These are phyloP conservation scores for Accipiter virgatus DNA, from an alignment of 2,113 vertebrate genomes.

Conservation along the genomic window DNA sequence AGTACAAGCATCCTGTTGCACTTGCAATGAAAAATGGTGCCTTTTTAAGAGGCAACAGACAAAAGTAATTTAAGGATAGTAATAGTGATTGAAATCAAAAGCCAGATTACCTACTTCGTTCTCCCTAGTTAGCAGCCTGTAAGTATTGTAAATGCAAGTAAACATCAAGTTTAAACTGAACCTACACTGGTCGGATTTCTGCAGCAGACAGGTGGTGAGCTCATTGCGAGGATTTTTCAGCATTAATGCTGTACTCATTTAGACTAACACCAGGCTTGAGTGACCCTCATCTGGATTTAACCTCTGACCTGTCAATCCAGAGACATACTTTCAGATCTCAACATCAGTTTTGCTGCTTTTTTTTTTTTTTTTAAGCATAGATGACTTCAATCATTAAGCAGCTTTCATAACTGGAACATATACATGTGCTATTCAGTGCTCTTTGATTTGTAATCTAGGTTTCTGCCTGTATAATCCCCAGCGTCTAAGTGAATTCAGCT, in stretches of 20 bases:
- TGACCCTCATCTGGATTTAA: slow-evolving; percentile 66
- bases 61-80: neutral
- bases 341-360: neutral
- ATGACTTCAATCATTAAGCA: slow-evolving; percentile 53
- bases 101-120: neutral
- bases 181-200: slow-evolving; percentile 2
- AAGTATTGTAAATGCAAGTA: neutral
- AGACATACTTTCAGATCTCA: slow-evolving; percentile 17
- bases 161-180: slow-evolving; percentile 1
- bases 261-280: slow-evolving; percentile 50
- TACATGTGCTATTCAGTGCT: neutral
- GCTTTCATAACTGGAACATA: slow-evolving; percentile 41
- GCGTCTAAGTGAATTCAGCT: neutral
- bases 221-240: slow-evolving; percentile 37
- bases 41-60: neutral
- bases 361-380: neutral
- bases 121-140: neutral
- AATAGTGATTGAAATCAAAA: neutral
- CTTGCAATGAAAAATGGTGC: neutral
- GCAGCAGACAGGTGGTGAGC: slow-evolving; percentile 56
- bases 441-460: slow-evolving; percentile 37
- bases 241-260: slow-evolving; percentile 55
- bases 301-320: slow-evolving; percentile 48
- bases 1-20: neutral
- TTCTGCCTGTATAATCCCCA: slow-evolving; percentile 34